Conservation (phyloP, 2,888 invertebrate species). For the Xestia sexstrigata region DNA sequence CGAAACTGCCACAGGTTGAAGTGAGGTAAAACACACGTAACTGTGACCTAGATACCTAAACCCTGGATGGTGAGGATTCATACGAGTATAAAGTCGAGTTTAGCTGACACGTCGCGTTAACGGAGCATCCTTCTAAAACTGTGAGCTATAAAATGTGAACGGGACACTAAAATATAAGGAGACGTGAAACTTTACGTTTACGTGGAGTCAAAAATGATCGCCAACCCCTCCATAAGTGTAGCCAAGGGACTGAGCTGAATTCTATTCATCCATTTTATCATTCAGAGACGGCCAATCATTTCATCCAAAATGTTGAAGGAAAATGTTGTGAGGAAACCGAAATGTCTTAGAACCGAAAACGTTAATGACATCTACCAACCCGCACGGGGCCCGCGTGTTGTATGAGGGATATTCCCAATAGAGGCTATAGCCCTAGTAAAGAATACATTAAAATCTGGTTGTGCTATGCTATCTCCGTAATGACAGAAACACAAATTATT, state of each 20-base stretch:
- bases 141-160: slow-evolving; percentile 23
- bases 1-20: not conserved
- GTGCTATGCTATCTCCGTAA: not conserved
- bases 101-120: slow-evolving; percentile 45
- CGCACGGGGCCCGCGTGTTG: no score
- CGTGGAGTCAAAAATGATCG: not conserved
- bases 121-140: slow-evolving; percentile 35
- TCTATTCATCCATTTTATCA: not conserved
- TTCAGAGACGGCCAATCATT: not conserved
- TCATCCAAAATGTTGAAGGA: not conserved
- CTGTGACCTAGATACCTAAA: slow-evolving; percentile 21
- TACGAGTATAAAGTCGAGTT: slow-evolving; percentile 34
- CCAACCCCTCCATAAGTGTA: not conserved
- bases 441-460: not conserved
- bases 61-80: slow-evolving; percentile 26
- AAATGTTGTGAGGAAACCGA: not conserved
- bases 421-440: not conserved
- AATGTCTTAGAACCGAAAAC: not conserved
- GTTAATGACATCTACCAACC: not conserved
- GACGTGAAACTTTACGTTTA: slow-evolving; percentile 17
- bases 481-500: not conserved
- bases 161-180: slow-evolving; percentile 18
- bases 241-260: not conserved
- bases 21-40: slow-evolving; percentile 19
- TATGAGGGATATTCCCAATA: no score